phyloP scores from a whole-genome alignment of 2,888 invertebrate species.

The Aquatica leii region DNA sequence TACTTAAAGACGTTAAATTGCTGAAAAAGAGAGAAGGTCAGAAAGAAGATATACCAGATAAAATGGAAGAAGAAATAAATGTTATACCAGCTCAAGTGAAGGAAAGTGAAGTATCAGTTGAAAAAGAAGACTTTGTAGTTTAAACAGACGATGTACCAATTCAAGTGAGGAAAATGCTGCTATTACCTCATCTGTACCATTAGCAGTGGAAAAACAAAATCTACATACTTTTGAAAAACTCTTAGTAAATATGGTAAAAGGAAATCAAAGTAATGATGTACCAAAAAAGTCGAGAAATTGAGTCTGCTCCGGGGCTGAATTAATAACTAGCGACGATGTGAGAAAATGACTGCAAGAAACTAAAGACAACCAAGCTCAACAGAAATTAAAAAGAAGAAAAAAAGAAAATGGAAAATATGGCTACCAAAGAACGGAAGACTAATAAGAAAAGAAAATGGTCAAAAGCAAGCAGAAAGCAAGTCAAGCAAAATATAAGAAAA shows the following conservation, averaged over 20 bases:
- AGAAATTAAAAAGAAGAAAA: slow-evolving; percentile 5
- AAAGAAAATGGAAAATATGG: slow-evolving; percentile 4
- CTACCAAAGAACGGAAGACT: slow-evolving; percentile 5
- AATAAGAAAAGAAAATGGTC: slow-evolving; percentile 1
- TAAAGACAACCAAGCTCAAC: slow-evolving; percentile 6
- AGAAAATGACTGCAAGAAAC: slow-evolving; percentile 15
- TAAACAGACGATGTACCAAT: background rate
- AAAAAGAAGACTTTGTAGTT: too few species aligned
- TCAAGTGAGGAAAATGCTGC: background rate
- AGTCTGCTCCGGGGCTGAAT: slow-evolving; percentile 8
- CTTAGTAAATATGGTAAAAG: slow-evolving; percentile 10
- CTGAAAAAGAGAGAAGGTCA: background rate
- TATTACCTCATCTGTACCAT: too few species aligned
- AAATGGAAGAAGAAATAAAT: background rate
- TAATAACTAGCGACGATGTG: slow-evolving; percentile 13
- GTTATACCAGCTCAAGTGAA: too few species aligned
- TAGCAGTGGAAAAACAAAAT: background rate
- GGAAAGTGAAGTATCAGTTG: too few species aligned
- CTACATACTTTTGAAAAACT: slow-evolving; percentile 10
- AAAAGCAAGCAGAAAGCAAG: slow-evolving; percentile 4
- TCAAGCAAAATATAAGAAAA: background rate
- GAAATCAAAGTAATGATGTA: slow-evolving; percentile 13
- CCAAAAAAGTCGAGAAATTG: slow-evolving; percentile 2
- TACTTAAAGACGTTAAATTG: background rate
- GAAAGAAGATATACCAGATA: too few species aligned